A percentile compares a stretch with the other conserved stretches of the same genome.
These are phyloP conservation scores for Geotrypetes seraphini DNA, from an alignment of 2,797 vertebrate genomes.

Conservation along the genomic window DNA sequence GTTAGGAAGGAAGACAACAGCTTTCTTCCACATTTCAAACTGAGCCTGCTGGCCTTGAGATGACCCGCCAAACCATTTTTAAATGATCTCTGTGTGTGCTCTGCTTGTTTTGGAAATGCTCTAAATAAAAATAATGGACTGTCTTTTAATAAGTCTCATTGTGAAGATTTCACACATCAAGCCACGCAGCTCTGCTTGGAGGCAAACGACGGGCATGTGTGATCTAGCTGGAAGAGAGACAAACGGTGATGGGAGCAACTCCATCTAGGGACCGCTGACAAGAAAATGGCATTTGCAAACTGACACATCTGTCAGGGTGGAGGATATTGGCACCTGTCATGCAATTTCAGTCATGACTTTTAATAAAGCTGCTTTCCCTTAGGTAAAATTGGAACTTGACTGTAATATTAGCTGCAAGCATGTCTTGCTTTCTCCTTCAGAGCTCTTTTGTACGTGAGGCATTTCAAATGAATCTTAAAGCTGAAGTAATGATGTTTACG, in stretches of 20 bases:
- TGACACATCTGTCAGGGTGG: constrained; percentile 70
- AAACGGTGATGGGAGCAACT: constrained; percentile 62
- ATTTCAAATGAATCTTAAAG: constrained; percentile 50
- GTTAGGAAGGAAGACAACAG: constrained; percentile 23
- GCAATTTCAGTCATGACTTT: constrained; percentile 72
- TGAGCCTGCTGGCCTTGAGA: constrained; percentile 54
- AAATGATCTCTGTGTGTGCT: constrained; percentile 52
- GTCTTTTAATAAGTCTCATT: constrained; percentile 73
- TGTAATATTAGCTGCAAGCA: constrained; percentile 60
- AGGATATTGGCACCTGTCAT: constrained; percentile 77
- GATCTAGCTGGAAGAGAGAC: constrained; percentile 66
- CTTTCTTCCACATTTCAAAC: constrained; percentile 51
- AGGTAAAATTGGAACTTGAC: constrained; percentile 66
- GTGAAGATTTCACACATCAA: constrained; percentile 65
- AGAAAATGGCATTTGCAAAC: constrained; percentile 59
- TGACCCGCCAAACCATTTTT: constrained; percentile 52
- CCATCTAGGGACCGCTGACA: constrained; percentile 66
- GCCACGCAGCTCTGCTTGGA: constrained; percentile 48
- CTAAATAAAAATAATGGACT: constrained; percentile 73
- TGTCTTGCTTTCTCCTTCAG: constrained; percentile 53
- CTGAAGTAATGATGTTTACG: constrained; percentile 48
- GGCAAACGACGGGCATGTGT: constrained; percentile 59
- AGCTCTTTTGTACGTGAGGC: constrained; percentile 47
- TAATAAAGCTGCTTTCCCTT: constrained; percentile 71
- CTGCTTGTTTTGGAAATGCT: constrained; percentile 64